These are phyloP conservation scores for Eilema depressum DNA, from an alignment of 2,888 invertebrate species.

Conservation along the genomic window DNA sequence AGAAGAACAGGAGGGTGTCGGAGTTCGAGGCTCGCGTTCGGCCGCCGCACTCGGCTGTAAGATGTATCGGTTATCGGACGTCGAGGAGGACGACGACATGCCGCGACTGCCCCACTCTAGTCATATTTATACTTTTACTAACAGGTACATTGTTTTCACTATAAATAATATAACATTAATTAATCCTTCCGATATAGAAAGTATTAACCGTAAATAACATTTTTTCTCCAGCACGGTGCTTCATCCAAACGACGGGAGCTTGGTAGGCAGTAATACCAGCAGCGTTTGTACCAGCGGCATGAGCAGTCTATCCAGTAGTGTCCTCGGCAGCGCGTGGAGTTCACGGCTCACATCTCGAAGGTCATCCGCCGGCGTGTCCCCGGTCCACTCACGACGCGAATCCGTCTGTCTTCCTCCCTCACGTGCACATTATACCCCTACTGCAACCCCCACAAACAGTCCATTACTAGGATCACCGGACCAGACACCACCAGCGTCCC, in stretches of 20 bases:
- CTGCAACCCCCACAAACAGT: slow-evolving; percentile 95
- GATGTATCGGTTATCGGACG: slow-evolving; percentile 88
- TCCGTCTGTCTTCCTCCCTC: slow-evolving; percentile 92
- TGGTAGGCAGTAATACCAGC: slow-evolving; percentile 89
- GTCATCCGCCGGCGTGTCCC: slow-evolving; percentile 83
- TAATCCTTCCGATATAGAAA: neutral
- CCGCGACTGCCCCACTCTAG: slow-evolving; percentile 92
- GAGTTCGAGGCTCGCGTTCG: slow-evolving; percentile 92
- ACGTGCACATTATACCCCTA: slow-evolving; percentile 91
- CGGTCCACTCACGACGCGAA: slow-evolving; percentile 91
- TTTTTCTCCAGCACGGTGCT: slow-evolving; percentile 91
- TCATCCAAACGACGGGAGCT: slow-evolving; percentile 95
- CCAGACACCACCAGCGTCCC: slow-evolving; percentile 83
- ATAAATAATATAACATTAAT: neutral
- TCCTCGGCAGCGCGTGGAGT: slow-evolving; percentile 88
- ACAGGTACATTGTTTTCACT: slow-evolving; percentile 76
- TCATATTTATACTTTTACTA: slow-evolving; percentile 95
- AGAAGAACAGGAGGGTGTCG: slow-evolving; percentile 96
- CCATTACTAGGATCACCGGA: slow-evolving; percentile 89
- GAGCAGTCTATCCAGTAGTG: slow-evolving; percentile 82
- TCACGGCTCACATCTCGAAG: slow-evolving; percentile 88
- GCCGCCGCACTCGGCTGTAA: slow-evolving; percentile 92
- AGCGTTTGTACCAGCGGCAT: slow-evolving; percentile 88
- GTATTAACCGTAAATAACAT: neutral
- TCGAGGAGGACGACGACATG: slow-evolving; percentile 93